Evolutionary conservation across 1,140 invertebrate species (phyloP).

Genomic region (Euborellia annulipes): DNA sequence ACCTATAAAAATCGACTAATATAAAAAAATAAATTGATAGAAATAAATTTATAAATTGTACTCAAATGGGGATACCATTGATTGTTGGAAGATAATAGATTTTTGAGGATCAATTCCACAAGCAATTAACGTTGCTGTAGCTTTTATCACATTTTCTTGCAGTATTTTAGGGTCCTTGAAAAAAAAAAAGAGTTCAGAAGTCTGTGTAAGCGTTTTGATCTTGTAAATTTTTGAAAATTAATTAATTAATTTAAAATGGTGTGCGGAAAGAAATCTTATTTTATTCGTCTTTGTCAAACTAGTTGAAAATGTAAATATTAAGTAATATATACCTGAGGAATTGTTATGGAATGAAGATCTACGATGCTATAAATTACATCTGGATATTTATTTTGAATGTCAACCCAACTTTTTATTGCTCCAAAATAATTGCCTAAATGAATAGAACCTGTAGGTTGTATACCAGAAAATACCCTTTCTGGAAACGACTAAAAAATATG

Average conservation of each 20-base stretch:
- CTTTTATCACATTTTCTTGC: constrained; percentile 51
- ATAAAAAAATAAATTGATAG: constrained; percentile 6
- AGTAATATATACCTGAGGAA: constrained; percentile 45
- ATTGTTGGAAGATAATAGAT: constrained; percentile 80
- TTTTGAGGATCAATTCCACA: constrained; percentile 79
- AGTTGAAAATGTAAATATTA: no score
- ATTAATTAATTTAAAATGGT: neutral
- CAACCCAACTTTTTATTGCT: constrained; percentile 73
- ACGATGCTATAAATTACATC: constrained; percentile 73
- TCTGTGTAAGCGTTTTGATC: no score
- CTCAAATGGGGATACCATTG: constrained; percentile 33
- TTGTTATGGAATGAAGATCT: constrained; percentile 88
- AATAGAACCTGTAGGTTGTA: constrained; percentile 87
- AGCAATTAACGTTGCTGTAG: constrained; percentile 73
- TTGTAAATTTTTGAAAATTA: no score
- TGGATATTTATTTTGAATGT: constrained; percentile 56
- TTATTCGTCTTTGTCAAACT: no score
- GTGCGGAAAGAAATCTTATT: no score
- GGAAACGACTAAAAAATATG: no score
- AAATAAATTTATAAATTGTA: neutral
- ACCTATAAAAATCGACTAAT: constrained; percentile 30
- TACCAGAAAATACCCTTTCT: constrained; percentile 64
- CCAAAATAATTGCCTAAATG: constrained; percentile 97
- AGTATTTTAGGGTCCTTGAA: constrained; percentile 48
- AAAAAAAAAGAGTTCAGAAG: no score